Base-by-base conservation (phyloP, 2,797 vertebrate genomes). In the Ispidina lecontei region DNA sequence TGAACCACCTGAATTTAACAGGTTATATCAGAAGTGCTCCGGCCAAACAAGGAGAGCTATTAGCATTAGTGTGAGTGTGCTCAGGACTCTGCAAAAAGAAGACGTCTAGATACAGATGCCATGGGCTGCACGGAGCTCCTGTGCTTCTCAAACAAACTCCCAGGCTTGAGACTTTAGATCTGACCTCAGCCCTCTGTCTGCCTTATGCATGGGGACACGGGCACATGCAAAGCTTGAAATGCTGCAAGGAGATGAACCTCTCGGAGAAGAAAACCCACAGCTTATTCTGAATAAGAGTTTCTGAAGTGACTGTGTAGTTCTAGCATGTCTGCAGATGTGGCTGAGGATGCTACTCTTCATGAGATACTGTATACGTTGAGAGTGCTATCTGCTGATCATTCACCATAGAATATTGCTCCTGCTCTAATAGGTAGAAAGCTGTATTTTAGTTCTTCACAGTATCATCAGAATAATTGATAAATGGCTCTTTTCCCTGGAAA, bases 1-100 rank as follows among this genome's bases (percentile, higher is more conserved):
- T 0, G 1, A 59, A 20, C 43, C 0, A 0, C 33, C 43, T 46
- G 59, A 58, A 70, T 74, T 82, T 81, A 70, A 87, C 0, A 1
- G 54, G 26, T 8, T 71, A 4, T 17, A 47, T 55, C 58, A 74
- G 25, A 69, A 73, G 12, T 41, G 37, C 22, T 70, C 46, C 44
- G 31, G 47, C 28, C 35, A 39, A 35, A 49, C 21, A 56, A 56
- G 49, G 44, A 59, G 14, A 79, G 15, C 8, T 46, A 37, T 29
- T 33, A n/a, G 31, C 1, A 2, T 17, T 63, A 39, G 47, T 19
- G 43, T n/a, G 46, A 77, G 31, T 0, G 1, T 23, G 29, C 41
- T 62, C 2, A 3, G 43, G 43, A 26, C 39, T 39, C 49, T 41
- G 43, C 41, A 77, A 14, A 67, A 59, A 62, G 26, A 60, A 35